Conservation (phyloP, 2,797 vertebrate species). For the Eidolon dupreanum region DNA sequence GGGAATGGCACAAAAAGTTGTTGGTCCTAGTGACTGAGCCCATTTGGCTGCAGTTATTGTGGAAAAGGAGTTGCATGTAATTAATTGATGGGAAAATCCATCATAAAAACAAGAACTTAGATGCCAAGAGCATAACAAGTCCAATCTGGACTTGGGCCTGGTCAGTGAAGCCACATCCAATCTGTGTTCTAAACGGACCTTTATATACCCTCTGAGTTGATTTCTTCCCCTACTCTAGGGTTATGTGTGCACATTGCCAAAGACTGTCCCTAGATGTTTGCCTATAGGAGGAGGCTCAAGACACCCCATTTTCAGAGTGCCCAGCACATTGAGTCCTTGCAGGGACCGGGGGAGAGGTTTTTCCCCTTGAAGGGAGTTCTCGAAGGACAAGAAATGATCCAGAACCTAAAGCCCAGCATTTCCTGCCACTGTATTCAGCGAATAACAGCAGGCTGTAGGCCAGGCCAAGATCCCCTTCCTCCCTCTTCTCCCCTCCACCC, state of each 20-base stretch:
- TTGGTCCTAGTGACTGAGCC: constrained; percentile 38
- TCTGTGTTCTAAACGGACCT: background rate
- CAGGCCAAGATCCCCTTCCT: background rate
- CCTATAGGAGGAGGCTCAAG: background rate
- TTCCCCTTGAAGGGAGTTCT: background rate
- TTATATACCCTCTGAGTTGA: background rate
- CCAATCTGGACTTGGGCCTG: background rate
- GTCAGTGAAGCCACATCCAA: background rate
- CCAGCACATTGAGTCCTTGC: background rate
- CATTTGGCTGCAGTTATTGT: constrained; percentile 24
- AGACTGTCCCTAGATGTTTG: background rate
- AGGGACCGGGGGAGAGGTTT: background rate
- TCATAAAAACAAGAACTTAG: background rate
- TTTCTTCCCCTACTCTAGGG: background rate
- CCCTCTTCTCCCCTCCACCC: background rate
- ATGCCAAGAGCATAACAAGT: background rate
- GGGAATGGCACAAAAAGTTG: background rate
- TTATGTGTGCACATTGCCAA: background rate
- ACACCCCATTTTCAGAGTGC: background rate
- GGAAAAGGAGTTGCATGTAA: background rate
- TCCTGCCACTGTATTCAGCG: background rate
- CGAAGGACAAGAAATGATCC: background rate
- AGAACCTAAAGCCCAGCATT: background rate
- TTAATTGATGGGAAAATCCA: background rate
- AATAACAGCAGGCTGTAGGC: background rate